phyloP scores from a whole-genome alignment of 2,888 invertebrate genomes.

The Eupithecia tripunctaria region DNA sequence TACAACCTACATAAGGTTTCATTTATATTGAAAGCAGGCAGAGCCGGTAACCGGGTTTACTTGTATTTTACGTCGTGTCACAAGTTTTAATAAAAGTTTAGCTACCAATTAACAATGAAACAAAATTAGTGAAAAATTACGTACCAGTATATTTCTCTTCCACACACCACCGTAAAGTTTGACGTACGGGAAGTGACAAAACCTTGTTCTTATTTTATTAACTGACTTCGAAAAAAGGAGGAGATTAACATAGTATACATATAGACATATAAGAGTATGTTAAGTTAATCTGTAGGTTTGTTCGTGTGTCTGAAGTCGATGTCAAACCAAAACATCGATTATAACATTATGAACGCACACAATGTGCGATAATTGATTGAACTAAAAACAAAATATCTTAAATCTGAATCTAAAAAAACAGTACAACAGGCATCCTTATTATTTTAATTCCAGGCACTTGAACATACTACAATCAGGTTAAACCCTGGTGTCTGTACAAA shows the following conservation, averaged over 20 bases:
- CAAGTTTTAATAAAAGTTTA: neutral
- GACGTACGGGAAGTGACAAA: neutral
- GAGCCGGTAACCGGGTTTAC: neutral
- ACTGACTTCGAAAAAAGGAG: no score
- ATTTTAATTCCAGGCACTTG: no score
- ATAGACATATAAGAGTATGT: no score
- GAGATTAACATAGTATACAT: no score
- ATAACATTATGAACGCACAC: no score
- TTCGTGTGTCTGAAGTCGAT: no score
- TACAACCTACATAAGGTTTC: conserved; percentile 6
- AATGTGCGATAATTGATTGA: no score
- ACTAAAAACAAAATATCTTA: no score
- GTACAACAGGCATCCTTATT: no score
- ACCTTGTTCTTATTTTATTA: neutral
- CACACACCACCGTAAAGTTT: neutral
- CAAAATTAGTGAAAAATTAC: neutral
- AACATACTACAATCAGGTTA: neutral
- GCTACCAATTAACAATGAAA: neutral
- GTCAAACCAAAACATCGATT: neutral
- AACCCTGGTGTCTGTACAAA: conserved; percentile 16
- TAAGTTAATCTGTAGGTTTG: no score
- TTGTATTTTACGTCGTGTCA: neutral
- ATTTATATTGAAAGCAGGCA: conserved; percentile 15
- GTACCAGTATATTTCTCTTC: neutral
- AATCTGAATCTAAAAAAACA: no score